Evolutionary conservation across 2,113 vertebrate species (phyloP).

Genomic region (Carassius gibelio): DNA sequence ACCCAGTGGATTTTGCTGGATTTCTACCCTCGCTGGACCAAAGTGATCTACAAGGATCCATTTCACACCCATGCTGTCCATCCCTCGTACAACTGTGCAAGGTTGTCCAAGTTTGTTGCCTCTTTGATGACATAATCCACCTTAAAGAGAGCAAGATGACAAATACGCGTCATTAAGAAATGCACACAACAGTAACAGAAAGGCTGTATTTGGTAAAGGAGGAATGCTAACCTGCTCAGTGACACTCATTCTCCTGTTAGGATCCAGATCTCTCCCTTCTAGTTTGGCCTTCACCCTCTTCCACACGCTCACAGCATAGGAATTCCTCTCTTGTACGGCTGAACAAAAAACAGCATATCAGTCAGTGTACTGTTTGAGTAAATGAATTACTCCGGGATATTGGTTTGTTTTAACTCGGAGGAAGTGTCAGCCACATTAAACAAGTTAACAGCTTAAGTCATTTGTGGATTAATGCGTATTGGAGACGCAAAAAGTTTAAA

Average conservation of each 20-base stretch:
- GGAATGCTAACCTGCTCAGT: constrained; percentile 87
- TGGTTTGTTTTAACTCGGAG: no score
- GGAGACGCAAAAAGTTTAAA: no score
- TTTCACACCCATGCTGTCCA: constrained; percentile 99
- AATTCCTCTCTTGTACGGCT: constrained; percentile 99
- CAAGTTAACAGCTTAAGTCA: no score
- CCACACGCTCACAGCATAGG: constrained; percentile 98
- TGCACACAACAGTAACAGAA: neutral
- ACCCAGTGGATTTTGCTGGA: constrained; percentile 95
- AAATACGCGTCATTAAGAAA: neutral
- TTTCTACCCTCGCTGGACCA: constrained; percentile 94
- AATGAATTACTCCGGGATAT: no score
- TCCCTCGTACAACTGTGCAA: constrained; percentile 99
- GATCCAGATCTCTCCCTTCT: constrained; percentile 95
- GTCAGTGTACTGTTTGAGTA: no score
- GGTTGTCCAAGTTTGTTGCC: constrained; percentile 99
- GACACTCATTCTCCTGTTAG: constrained; percentile 96
- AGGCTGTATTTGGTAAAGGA: neutral
- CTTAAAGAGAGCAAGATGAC: constrained; percentile 66
- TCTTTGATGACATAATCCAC: constrained; percentile 99
- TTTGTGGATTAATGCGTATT: no score
- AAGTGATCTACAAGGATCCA: constrained; percentile 82
- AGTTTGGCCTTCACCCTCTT: constrained; percentile 98
- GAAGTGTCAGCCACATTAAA: no score
- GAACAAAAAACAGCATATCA: neutral